Evolutionary conservation across 92 coral and sea anemone species (phyloP), one percentile per base, ranked within the genome.

Genomic region (Diadumene lineata): DNA sequence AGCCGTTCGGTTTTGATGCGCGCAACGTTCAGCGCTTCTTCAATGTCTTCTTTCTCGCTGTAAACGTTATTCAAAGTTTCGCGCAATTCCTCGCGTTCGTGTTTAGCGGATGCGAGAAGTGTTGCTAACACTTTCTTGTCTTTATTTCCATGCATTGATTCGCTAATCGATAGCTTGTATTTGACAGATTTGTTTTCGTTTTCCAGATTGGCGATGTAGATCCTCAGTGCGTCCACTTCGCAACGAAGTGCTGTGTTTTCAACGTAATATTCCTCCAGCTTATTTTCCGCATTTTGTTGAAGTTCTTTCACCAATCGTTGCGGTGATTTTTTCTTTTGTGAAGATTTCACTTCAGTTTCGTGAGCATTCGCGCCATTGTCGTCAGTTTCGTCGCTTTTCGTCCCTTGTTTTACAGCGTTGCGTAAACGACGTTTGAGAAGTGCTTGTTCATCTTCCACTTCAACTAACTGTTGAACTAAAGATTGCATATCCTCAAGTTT

Each of bases 1-100:
- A 91, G 63, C 21, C 75, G 83, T 23, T 34, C 70, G 73, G 81
- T 73, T 46, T 86, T 82, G 21, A 78, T 73, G 29, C 71, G 79
- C 1, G 79, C 60, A 46, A 66, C 91, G 50, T 23, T 68, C 1
- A 82, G 70, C 38, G 90, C 83, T 23, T 82, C 90, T 56, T 92
- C 96, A 28, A 92, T 50, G 70, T 89, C 91, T 73, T 84, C 91
- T 31, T 82, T 91, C 51, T 85, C 90, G 31, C 82, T 78, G 25
- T 86, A 81, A 23, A 82, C 66, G 6, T 24, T 75, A 10, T 92
- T 81, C 66, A 92, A 60, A 30, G 96, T 87, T 64, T 82, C 84
- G 43, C 88, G 84, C 8, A 96, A 71, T 43, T 96, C 97, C 44
- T 89, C 96, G 56, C 96, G 60, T 63, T 91, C 93, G 57, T 88